Evolutionary conservation across 2,888 invertebrate genomes (phyloP).

Genomic region (Ptilodon capucinus): DNA sequence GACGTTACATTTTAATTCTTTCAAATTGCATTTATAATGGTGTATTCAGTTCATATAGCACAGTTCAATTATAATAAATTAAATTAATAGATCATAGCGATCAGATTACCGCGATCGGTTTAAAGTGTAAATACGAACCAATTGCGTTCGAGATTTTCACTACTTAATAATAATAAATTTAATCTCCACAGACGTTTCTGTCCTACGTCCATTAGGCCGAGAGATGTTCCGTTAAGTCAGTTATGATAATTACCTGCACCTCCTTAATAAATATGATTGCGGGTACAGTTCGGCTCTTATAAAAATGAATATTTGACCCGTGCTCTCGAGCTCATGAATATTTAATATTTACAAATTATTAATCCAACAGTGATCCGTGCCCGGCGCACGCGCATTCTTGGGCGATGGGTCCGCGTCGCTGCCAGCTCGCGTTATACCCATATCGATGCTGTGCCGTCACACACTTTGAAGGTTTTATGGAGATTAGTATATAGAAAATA

Average conservation of each 20-base stretch:
- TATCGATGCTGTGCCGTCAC: constrained; percentile 62
- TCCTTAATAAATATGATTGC: constrained; percentile 74
- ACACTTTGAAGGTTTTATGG: constrained; percentile 66
- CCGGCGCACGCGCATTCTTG: constrained; percentile 53
- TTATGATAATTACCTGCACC: constrained; percentile 77
- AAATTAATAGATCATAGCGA: constrained; percentile 50
- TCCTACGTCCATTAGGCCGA: constrained; percentile 40
- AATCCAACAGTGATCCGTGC: constrained; percentile 74
- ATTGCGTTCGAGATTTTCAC: constrained; percentile 48
- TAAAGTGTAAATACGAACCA: constrained; percentile 48
- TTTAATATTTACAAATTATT: constrained; percentile 82
- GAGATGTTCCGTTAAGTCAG: constrained; percentile 62
- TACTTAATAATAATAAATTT: constrained; percentile 49
- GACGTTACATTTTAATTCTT: constrained; percentile 19
- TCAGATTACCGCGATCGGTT: constrained; percentile 44
- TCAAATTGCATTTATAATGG: constrained; percentile 34
- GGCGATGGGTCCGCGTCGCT: constrained; percentile 46
- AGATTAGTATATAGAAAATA: constrained; percentile 62
- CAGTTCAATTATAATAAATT: constrained; percentile 50
- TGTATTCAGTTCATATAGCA: constrained; percentile 29
- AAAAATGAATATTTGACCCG: constrained; percentile 75
- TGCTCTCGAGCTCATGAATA: constrained; percentile 76
- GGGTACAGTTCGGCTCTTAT: constrained; percentile 64
- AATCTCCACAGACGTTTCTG: constrained; percentile 43
- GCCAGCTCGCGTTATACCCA: constrained; percentile 45